These are phyloP conservation scores for Physeter macrocephalus DNA, from an alignment of 2,113 vertebrate species.

Conservation along the genomic window DNA sequence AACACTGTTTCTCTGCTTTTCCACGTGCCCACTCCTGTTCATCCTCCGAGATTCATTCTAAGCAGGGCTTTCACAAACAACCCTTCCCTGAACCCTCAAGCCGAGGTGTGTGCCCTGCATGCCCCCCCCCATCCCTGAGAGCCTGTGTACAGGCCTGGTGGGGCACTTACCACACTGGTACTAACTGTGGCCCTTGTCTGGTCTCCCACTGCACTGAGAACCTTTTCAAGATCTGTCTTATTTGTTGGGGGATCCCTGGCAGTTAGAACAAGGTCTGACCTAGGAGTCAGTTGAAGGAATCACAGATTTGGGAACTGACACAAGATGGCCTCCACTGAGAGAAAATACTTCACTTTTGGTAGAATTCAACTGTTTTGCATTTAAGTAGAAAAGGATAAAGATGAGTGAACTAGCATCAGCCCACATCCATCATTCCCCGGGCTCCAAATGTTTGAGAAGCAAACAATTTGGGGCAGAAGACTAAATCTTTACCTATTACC, in stretches of 20 bases:
- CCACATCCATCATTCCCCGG: background rate
- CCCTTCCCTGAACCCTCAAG: background rate
- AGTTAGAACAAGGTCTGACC: background rate
- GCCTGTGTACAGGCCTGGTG: background rate
- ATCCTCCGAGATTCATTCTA: background rate
- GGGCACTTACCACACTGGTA: background rate
- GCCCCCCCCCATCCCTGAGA: fast-evolving
- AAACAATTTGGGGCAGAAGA: background rate
- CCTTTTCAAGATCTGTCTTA: background rate
- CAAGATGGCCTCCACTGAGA: background rate
- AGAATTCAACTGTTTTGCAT: background rate
- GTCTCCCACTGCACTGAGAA: background rate
- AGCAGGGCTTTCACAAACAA: background rate
- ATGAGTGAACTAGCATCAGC: background rate
- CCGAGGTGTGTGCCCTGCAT: background rate
- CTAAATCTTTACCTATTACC: background rate
- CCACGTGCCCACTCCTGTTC: background rate
- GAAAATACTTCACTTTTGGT: background rate
- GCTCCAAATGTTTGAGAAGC: background rate
- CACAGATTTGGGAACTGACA: background rate
- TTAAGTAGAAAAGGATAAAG: background rate
- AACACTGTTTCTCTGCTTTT: background rate
- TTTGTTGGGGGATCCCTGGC: background rate
- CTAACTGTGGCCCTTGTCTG: background rate
- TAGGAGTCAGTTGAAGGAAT: background rate